These are phyloP conservation scores for Eospalax fontanierii DNA, from an alignment of 2,797 vertebrate species.

Conservation along the genomic window DNA sequence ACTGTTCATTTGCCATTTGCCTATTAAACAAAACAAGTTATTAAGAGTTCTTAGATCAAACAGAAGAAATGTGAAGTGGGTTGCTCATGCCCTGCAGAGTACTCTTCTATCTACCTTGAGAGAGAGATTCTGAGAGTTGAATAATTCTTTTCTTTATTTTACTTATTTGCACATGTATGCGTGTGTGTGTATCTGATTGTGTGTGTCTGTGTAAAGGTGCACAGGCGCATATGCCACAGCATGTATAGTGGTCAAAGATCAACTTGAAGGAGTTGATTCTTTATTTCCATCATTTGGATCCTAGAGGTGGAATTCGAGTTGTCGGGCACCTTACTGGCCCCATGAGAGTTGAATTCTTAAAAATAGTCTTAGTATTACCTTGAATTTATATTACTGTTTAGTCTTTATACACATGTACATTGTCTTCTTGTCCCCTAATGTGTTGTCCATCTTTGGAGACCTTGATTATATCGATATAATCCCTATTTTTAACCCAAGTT, in stretches of 20 bases:
- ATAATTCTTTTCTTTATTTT: not conserved
- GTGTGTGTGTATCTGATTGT: not conserved
- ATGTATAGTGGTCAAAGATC: not conserved
- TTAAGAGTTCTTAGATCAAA: slow-evolving; percentile 47
- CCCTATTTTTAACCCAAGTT: not conserved
- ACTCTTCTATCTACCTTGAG: not conserved
- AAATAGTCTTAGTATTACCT: slow-evolving; percentile 51
- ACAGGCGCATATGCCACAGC: not conserved
- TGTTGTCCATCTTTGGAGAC: slow-evolving; percentile 27
- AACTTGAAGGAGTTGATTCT: not conserved
- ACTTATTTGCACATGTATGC: too few species aligned
- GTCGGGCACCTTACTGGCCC: not conserved
- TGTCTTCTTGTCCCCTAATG: not conserved
- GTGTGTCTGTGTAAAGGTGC: not conserved
- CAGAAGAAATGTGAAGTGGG: slow-evolving; percentile 9
- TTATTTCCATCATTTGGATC: too few species aligned
- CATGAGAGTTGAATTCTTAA: slow-evolving; percentile 5
- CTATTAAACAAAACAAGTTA: not conserved
- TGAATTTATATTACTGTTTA: slow-evolving; percentile 47
- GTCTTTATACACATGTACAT: slow-evolving; percentile 25
- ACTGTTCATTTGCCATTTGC: slow-evolving; percentile 25
- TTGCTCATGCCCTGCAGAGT: not conserved
- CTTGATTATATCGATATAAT: slow-evolving; percentile 35
- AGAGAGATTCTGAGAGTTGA: slow-evolving; percentile 31
- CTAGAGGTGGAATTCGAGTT: not conserved